Evolutionary conservation across 2,113 vertebrate genomes (phyloP).

Genomic region (Colistium nudipinnis): DNA sequence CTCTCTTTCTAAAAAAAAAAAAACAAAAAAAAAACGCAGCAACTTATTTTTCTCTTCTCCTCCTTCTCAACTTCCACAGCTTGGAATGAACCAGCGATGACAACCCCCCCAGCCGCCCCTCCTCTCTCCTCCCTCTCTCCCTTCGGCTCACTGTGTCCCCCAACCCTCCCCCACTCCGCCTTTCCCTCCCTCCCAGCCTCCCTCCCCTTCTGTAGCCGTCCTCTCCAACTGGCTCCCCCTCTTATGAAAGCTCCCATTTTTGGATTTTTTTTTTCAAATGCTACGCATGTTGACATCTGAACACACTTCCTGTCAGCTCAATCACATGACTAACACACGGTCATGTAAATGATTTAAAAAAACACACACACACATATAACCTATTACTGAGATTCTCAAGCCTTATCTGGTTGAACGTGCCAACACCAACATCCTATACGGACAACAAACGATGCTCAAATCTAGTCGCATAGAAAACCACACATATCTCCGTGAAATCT

Average conservation of each 20-base stretch:
- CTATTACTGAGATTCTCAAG: not conserved
- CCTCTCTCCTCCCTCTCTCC: constrained; percentile 22
- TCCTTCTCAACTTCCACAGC: constrained; percentile 74
- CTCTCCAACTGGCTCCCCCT: constrained; percentile 48
- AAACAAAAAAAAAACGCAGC: too few species aligned
- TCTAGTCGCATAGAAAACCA: not conserved
- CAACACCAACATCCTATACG: not conserved
- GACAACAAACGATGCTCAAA: not conserved
- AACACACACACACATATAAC: not conserved
- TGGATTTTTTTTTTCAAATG: constrained; percentile 30
- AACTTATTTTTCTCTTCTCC: constrained; percentile 75
- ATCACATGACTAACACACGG: constrained; percentile 50
- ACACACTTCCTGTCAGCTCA: constrained; percentile 43
- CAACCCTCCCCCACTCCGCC: constrained; percentile 51
- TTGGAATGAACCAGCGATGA: constrained; percentile 76
- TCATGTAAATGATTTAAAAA: not conserved
- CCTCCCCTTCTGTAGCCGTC: constrained; percentile 56
- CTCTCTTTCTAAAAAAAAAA: constrained; percentile 64
- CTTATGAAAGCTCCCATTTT: constrained; percentile 55
- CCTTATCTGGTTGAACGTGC: not conserved
- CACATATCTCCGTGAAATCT: not conserved
- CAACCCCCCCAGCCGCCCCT: constrained; percentile 66
- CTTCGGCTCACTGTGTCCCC: constrained; percentile 34
- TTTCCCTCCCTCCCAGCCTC: constrained; percentile 39
- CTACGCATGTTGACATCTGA: constrained; percentile 26